Base-by-base conservation (phyloP, 2,113 vertebrate genomes). In the Gnathonemus longibarbis region DNA sequence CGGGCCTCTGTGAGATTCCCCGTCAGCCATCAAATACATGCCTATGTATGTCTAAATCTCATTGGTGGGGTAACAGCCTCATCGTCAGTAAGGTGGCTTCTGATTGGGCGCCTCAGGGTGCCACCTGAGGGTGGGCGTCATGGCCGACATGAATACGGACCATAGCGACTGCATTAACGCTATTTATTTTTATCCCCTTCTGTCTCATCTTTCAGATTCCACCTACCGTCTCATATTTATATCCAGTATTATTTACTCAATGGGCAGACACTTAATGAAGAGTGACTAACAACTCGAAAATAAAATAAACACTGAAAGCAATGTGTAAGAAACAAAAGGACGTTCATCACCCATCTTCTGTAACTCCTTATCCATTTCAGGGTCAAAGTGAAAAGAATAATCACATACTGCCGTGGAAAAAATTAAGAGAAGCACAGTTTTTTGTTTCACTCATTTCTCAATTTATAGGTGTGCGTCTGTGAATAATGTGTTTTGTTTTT, bases 131-230 rank as follows among this genome's bases (percentile, higher is more conserved):
- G 52, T n/a, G 56, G 35, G 56, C 13, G 9, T 24, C 11, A 92
- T 91, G 92, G 91, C 91, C 39, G 8, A 24, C 21, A 62, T 21
- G 85, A 87, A 86, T 31, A 48, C 31, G 13, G 24, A 31, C 50
- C 85, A 50, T 19, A 87, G 35, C 15, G 21, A 48, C 1, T 42
- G 45, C 45, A 84, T 9, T 46, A 42, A n/a, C 4, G 45, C 13
- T 24, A 13, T 46, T 21, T 45, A 52, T 62, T 7, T 31, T 66
- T 24, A 45, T n/a, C 58, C 56, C 39, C 39, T 66, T 66, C 53
- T n/a, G 17, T 56, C 56, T 66, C 9, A n/a, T 46, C 87, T n/a
- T 88, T 88, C 87, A 19, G 53, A 27, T 62, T 42, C 17, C 83
- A 10, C 42, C 83, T 46, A 48, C 83, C 45, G 8, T 9, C n/a